phyloP scores from a whole-genome alignment of 2,888 invertebrate species.

The Cotesia congregata region DNA sequence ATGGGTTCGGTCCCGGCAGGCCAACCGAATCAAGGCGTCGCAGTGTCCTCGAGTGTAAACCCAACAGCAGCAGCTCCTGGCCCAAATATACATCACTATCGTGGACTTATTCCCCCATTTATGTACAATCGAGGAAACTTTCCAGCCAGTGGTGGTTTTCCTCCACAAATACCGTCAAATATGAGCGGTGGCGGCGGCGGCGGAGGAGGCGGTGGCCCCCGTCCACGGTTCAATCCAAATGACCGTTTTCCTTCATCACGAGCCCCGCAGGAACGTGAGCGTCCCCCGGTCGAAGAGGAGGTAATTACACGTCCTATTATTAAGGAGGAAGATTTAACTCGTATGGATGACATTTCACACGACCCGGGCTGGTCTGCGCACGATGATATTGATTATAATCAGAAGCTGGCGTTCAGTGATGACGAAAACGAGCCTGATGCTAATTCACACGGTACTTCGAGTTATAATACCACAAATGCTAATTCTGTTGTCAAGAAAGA shows the following conservation, averaged over 20 bases:
- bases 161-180: slow-evolving; percentile 63
- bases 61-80: slow-evolving; percentile 51
- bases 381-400: slow-evolving; percentile 95
- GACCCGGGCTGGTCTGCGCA: slow-evolving; percentile 94
- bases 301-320: slow-evolving; percentile 87
- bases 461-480: background rate
- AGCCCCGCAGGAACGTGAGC: slow-evolving; percentile 62
- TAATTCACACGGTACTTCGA: background rate
- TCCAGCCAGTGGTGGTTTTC: slow-evolving; percentile 63
- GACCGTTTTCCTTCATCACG: slow-evolving; percentile 61
- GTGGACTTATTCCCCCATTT: slow-evolving; percentile 84
- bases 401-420: slow-evolving; percentile 94
- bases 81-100: slow-evolving; percentile 73
- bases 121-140: slow-evolving; percentile 70
- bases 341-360: slow-evolving; percentile 90
- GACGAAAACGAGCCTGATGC: slow-evolving; percentile 77
- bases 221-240: slow-evolving; percentile 65
- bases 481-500: slow-evolving; percentile 50
- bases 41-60: slow-evolving; percentile 48
- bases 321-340: slow-evolving; percentile 91
- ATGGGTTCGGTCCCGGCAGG: slow-evolving; percentile 72
- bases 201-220: slow-evolving; percentile 47
- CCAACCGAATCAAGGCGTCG: slow-evolving; percentile 62
- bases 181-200: slow-evolving; percentile 33
- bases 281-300: slow-evolving; percentile 74